These are phyloP conservation scores for Apotomis betuletana DNA, from an alignment of 2,888 invertebrate genomes.

Conservation along the genomic window DNA sequence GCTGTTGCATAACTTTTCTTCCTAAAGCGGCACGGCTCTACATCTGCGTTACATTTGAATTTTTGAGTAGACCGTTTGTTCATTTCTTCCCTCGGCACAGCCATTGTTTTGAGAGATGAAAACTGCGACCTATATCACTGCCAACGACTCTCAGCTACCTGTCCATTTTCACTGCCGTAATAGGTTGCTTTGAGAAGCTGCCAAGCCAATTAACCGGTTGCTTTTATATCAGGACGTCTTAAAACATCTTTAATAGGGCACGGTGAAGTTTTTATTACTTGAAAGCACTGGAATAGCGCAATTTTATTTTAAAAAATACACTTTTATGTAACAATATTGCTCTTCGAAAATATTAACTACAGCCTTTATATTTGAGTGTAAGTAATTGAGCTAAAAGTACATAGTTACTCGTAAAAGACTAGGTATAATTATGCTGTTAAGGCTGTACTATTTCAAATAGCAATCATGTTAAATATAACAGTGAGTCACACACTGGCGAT, in stretches of 20 bases:
- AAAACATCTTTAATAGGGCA: slow-evolving; percentile 1
- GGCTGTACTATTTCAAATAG: neutral
- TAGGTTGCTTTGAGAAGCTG: slow-evolving; percentile 23
- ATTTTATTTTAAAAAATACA: neutral
- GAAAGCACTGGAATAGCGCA: neutral
- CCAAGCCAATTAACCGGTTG: slow-evolving; percentile 22
- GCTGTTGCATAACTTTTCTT: neutral
- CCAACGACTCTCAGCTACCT: slow-evolving; percentile 29
- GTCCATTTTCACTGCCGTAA: slow-evolving; percentile 29
- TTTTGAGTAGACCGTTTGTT: slow-evolving; percentile 27
- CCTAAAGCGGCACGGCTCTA: neutral
- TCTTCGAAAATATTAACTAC: too few species aligned
- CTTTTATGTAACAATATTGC: neutral
- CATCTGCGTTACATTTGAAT: slow-evolving; percentile 31
- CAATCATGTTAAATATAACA: neutral
- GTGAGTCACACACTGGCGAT: neutral
- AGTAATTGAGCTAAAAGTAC: neutral
- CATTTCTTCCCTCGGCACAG: slow-evolving; percentile 17
- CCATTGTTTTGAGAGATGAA: slow-evolving; percentile 28
- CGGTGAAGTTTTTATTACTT: slow-evolving; percentile 24
- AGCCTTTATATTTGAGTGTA: neutral
- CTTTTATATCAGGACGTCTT: slow-evolving; percentile 9
- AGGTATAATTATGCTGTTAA: neutral
- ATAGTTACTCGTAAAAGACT: neutral
- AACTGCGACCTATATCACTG: slow-evolving; percentile 35